phyloP scores from a whole-genome alignment of 2,797 vertebrate genomes.

The Manis javanica region DNA sequence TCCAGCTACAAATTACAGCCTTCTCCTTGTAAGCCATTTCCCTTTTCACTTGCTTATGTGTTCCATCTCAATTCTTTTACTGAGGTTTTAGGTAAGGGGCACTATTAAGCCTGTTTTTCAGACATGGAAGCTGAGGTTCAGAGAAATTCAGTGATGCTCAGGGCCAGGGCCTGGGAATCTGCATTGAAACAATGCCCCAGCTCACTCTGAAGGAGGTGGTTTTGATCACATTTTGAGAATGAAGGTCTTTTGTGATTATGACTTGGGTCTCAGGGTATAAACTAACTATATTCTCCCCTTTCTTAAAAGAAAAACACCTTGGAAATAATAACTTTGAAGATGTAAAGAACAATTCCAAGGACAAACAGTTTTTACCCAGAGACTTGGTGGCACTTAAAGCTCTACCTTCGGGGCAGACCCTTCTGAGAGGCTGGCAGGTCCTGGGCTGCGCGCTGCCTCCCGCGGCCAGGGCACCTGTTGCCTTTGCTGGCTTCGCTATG shows the following conservation, averaged over 20 bases:
- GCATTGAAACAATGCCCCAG: neutral
- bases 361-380: neutral
- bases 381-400: neutral
- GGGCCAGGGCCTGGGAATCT: neutral
- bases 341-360: neutral
- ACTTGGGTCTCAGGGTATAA: neutral
- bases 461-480: no score
- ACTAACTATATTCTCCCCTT: neutral
- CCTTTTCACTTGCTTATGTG: neutral
- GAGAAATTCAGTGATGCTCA: neutral
- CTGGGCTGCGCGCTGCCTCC: neutral
- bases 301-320: neutral
- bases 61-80: neutral
- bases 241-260: neutral
- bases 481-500: neutral
- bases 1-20: neutral
- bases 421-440: neutral
- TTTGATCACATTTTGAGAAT: neutral
- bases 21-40: neutral
- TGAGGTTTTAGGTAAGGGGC: neutral
- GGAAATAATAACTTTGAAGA: constrained; percentile 12
- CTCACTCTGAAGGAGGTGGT: neutral
- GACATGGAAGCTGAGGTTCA: neutral
- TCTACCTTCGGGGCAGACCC: neutral
- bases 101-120: neutral